phyloP scores from a whole-genome alignment of 2,888 invertebrate species.

The Caenorhabditis imperialis region DNA sequence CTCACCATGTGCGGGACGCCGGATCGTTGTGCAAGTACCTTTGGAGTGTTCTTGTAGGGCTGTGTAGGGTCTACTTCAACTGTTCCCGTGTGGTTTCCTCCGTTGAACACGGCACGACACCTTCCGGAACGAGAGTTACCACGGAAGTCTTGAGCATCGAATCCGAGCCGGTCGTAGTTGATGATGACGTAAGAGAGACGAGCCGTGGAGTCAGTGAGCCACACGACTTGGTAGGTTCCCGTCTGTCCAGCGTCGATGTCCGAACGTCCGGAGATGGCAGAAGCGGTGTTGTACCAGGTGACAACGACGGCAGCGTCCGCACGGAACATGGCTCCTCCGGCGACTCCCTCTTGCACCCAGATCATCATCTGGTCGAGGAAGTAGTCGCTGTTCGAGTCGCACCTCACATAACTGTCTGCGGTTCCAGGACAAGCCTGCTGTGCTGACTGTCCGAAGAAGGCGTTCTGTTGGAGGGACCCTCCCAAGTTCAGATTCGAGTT shows the following conservation, averaged over 20 bases:
- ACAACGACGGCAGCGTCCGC: slow-evolving; percentile 91
- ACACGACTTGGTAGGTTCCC: slow-evolving; percentile 88
- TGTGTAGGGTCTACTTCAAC: slow-evolving; percentile 78
- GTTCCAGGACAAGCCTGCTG: slow-evolving; percentile 74
- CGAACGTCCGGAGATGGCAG: slow-evolving; percentile 75
- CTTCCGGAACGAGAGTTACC: slow-evolving; percentile 75
- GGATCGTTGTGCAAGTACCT: slow-evolving; percentile 75
- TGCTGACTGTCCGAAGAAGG: slow-evolving; percentile 72
- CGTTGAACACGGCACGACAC: slow-evolving; percentile 78
- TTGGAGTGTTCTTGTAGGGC: slow-evolving; percentile 76
- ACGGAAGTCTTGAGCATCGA: slow-evolving; percentile 84
- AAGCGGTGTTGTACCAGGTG: slow-evolving; percentile 95
- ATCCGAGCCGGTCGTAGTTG: slow-evolving; percentile 91
- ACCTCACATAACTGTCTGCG: slow-evolving; percentile 73
- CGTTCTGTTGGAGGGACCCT: slow-evolving; percentile 63
- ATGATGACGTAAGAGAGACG: slow-evolving; percentile 89
- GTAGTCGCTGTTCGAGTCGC: slow-evolving; percentile 72
- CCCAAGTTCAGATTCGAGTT: slow-evolving; percentile 70
- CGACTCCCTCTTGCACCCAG: slow-evolving; percentile 84
- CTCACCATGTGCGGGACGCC: slow-evolving; percentile 77
- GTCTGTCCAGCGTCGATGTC: slow-evolving; percentile 82
- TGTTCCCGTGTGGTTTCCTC: slow-evolving; percentile 77
- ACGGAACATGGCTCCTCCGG: slow-evolving; percentile 89
- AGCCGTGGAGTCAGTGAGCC: slow-evolving; percentile 84
- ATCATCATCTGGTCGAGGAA: slow-evolving; percentile 78